Conservation (phyloP, 2,888 invertebrate genomes). For the Hypomecis punctinalis region DNA sequence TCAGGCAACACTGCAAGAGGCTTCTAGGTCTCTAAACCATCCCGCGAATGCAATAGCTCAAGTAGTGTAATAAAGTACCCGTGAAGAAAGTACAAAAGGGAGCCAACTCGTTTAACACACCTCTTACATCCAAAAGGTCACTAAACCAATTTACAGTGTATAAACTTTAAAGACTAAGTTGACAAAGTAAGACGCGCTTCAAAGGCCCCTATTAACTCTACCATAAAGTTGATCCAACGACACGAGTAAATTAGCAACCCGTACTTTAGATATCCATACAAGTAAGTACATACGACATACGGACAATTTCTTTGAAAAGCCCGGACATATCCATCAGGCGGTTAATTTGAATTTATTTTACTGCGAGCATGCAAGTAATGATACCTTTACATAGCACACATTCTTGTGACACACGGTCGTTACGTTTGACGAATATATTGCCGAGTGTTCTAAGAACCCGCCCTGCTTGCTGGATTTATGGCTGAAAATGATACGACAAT, state of each 20-base stretch:
- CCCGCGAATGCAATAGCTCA: no score
- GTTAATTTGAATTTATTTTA: conserved; percentile 76
- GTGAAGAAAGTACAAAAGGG: not conserved
- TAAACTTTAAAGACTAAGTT: conserved; percentile 11
- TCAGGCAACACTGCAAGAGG: no score
- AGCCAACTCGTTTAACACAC: not conserved
- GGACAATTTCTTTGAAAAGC: conserved; percentile 43
- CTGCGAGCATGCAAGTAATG: conserved; percentile 57
- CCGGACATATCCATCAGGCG: conserved; percentile 61
- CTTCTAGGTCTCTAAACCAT: no score
- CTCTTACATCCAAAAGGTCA: not conserved
- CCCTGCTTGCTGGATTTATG: conserved; percentile 35
- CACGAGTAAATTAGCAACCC: conserved; percentile 38
- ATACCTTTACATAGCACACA: conserved; percentile 46
- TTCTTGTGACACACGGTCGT: conserved; percentile 46
- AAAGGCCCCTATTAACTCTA: conserved; percentile 30
- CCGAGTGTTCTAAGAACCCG: conserved; percentile 39
- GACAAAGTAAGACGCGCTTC: conserved; percentile 29
- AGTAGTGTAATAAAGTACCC: no score
- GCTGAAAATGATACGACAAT: conserved; percentile 42
- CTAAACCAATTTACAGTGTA: not conserved
- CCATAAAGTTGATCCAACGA: conserved; percentile 39
- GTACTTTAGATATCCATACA: conserved; percentile 36
- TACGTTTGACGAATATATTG: conserved; percentile 47
- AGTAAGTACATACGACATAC: conserved; percentile 26